Evolutionary conservation across 2,797 vertebrate genomes (phyloP).

Genomic region (Epinephelus coioides): DNA sequence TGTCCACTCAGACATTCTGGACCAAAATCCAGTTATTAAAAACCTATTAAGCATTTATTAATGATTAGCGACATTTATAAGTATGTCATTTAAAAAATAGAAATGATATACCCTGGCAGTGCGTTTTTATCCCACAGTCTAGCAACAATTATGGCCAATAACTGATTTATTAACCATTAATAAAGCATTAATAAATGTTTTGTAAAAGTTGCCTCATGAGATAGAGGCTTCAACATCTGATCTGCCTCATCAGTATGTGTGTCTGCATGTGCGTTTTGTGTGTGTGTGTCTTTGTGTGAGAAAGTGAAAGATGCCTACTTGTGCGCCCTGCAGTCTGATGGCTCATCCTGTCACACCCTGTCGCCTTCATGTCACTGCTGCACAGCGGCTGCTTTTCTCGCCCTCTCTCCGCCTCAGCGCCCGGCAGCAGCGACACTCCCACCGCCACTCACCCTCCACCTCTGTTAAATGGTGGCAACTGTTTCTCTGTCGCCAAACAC

Average conservation of each 20-base stretch:
- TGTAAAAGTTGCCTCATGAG: neutral
- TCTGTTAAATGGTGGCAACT: constrained; percentile 6
- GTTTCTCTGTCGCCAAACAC: constrained; percentile 1
- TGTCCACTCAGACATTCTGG: neutral
- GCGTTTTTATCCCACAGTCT: too few species aligned
- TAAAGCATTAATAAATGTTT: neutral
- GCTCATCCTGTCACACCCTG: constrained; percentile 72
- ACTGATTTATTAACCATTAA: neutral
- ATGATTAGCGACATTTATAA: neutral
- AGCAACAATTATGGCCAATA: neutral
- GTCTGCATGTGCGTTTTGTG: neutral
- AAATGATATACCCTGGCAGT: too few species aligned
- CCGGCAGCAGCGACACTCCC: constrained; percentile 51
- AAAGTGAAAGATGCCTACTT: constrained; percentile 40
- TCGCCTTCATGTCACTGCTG: constrained; percentile 64
- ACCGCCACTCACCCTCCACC: constrained; percentile 32
- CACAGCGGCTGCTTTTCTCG: constrained; percentile 63
- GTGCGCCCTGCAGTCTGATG: constrained; percentile 55
- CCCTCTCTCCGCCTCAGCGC: constrained; percentile 60
- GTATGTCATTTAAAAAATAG: too few species aligned
- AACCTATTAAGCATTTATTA: neutral
- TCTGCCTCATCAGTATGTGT: neutral
- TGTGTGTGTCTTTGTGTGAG: constrained; percentile 30
- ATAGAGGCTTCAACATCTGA: neutral
- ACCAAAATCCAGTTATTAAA: too few species aligned